Percentiles rank a stretch among this genome's conserved stretches.
Evolutionary conservation across 2,797 vertebrate genomes (phyloP).

Genomic region (Mus spretus): DNA sequence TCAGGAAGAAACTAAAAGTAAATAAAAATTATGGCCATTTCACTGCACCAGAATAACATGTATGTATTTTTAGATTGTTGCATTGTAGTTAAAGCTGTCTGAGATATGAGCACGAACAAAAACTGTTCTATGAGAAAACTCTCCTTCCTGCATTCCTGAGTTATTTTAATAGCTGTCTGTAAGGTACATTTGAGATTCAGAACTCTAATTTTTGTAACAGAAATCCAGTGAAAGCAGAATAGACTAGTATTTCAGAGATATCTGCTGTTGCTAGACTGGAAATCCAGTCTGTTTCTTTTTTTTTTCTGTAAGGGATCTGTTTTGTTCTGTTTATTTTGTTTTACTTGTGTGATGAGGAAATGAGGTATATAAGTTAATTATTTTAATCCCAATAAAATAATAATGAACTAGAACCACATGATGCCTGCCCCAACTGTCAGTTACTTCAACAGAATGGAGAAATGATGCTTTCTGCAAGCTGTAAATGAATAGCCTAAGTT

Average conservation of each 20-base stretch:
- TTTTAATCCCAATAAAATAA: constrained; percentile 80
- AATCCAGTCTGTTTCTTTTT: constrained; percentile 65
- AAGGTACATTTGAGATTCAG: constrained; percentile 54
- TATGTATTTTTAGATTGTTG: constrained; percentile 59
- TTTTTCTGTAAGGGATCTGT: constrained; percentile 56
- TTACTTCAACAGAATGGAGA: constrained; percentile 64
- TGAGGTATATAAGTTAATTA: constrained; percentile 77
- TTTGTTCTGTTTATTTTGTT: constrained; percentile 79
- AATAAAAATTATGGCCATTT: constrained; percentile 72
- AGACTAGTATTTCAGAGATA: constrained; percentile 16
- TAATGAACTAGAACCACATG: constrained; percentile 65
- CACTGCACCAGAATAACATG: constrained; percentile 11
- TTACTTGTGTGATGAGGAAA: constrained; percentile 70
- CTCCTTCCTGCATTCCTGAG: constrained; percentile 21
- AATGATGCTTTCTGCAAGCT: constrained; percentile 2
- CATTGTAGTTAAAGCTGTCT: constrained; percentile 59
- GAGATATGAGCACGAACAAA: constrained; percentile 5
- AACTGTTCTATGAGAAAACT: neutral
- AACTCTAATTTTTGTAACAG: constrained; percentile 58
- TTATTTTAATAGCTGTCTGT: constrained; percentile 54
- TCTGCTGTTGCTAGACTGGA: constrained; percentile 34
- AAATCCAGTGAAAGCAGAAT: constrained; percentile 41
- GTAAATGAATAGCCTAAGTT: constrained; percentile 46
- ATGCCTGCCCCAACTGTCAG: constrained; percentile 48
- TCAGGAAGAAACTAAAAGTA: constrained; percentile 68